These are phyloP conservation scores for Zaprionus taronus DNA, from an alignment of 1,140 invertebrate species.

Conservation along the genomic window DNA sequence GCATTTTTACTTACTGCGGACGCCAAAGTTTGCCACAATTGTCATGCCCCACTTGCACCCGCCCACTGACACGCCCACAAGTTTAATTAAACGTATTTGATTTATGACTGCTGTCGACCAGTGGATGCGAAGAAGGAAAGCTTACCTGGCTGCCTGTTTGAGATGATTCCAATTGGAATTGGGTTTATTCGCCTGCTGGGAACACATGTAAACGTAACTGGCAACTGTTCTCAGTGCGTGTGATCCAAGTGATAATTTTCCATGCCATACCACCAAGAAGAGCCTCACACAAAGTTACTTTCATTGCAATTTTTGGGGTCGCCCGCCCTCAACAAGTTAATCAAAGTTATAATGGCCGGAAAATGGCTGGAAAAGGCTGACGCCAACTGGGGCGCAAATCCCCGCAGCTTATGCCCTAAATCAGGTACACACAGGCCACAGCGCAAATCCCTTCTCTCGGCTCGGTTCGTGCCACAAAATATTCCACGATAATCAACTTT, in stretches of 20 bases:
- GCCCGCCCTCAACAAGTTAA: constrained; percentile 64
- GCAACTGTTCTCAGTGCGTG: neutral
- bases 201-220: neutral
- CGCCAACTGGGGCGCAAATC: constrained; percentile 67
- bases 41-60: constrained; percentile 12
- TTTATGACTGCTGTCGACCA: constrained; percentile 67
- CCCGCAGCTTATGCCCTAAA: constrained; percentile 68
- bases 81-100: constrained; percentile 82
- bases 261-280: neutral
- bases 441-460: constrained; percentile 63
- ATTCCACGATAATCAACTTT: constrained; percentile 80
- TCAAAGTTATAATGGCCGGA: constrained; percentile 52
- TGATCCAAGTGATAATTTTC: neutral
- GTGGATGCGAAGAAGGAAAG: constrained; percentile 30
- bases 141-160: neutral
- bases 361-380: constrained; percentile 20
- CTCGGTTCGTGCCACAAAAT: constrained; percentile 71
- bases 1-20: constrained; percentile 76
- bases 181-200: neutral
- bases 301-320: constrained; percentile 36
- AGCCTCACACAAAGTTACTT: constrained; percentile 22
- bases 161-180: constrained; percentile 47
- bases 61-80: constrained; percentile 45
- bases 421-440: constrained; percentile 68
- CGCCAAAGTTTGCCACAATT: constrained; percentile 51